Conservation (phyloP, 1,140 invertebrate species). For the Rhopalosiphum padi region DNA sequence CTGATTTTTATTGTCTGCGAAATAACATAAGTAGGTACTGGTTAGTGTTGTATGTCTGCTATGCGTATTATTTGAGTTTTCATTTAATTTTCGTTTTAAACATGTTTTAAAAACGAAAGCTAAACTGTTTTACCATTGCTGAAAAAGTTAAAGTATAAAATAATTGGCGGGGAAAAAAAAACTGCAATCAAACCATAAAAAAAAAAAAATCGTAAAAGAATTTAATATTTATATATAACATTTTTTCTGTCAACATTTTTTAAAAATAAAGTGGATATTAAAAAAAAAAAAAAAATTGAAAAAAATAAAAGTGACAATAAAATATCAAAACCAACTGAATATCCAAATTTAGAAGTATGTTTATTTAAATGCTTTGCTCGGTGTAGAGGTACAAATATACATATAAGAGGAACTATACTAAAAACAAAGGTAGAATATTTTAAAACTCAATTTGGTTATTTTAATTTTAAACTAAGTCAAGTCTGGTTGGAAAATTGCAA, state of each 20-base stretch:
- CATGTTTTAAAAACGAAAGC: slow-evolving; percentile 2
- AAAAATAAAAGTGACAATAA: too few relatives aligned
- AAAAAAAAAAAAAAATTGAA: too few relatives aligned
- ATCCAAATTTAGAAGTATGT: too few relatives aligned
- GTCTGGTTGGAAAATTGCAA: background rate
- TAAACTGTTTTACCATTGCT: background rate
- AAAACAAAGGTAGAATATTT: too few relatives aligned
- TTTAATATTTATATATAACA: background rate
- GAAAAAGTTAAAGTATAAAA: background rate
- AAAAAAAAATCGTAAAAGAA: background rate
- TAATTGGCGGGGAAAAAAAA: background rate
- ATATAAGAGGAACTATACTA: too few relatives aligned
- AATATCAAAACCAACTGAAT: too few relatives aligned
- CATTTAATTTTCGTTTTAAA: background rate
- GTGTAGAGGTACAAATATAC: too few relatives aligned
- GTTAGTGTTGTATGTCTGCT: background rate
- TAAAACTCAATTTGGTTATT: background rate
- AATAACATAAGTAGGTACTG: background rate
- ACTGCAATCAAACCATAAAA: background rate
- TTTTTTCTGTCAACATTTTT: slow-evolving; percentile 15
- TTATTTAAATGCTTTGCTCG: too few relatives aligned
- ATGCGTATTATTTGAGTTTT: background rate
- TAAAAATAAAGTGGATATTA: background rate
- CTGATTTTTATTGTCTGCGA: background rate
- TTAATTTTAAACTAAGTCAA: background rate